Base-by-base conservation (phyloP, 2,797 vertebrate genomes). In the Lepus townsendii region DNA sequence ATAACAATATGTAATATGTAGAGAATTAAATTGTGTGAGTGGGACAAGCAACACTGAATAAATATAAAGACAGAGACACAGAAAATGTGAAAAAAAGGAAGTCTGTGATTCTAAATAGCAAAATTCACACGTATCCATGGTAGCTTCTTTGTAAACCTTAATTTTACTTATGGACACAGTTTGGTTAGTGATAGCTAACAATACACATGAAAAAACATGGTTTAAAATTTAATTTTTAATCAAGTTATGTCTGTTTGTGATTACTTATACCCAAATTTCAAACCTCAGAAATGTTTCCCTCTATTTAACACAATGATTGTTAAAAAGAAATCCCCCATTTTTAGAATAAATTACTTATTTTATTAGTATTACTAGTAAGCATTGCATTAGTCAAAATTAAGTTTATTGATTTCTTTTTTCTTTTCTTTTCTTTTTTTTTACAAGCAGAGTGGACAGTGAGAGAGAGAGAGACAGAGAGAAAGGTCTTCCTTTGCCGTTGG, bases 151-250 rank as follows among this genome's bases (percentile, higher is more conserved):
- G 65, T 24, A 65, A 86, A 35, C 9, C 52, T 60, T 68, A 65
- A 11, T 11, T 80, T 96, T 38, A 86, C 22, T 1, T 57, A 26
- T 52, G 4, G 50, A 38, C 3, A 66, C 42, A 72, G 54, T 80
- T 90, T 80, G n/a, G 7, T 14, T 90, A 38, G 24, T 26, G 90
- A 50, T 35, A 88, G 38, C 66, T 80, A 83, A 50, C 13, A 91
- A 93, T 60, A 52, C 16, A 83, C 42, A 57, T 22, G 4, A 47
- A 50, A 82, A 93, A 54, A 72, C 80, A 11, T 62, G 17, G 89
- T 83, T 91, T 78, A 77, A 94, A 88, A 80, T 69, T 16, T 80
- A 84, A 60, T 35, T 90, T 86, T 42, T 54, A 95, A 83, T 86
- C 35, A 87, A 79, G 13, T 60, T 16, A 92, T 8, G 76, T 78